A percentile compares a stretch with the other conserved stretches of the same genome.
These are phyloP conservation scores for Drosophila santomea DNA, from an alignment of 1,140 invertebrate species.

Conservation along the genomic window DNA sequence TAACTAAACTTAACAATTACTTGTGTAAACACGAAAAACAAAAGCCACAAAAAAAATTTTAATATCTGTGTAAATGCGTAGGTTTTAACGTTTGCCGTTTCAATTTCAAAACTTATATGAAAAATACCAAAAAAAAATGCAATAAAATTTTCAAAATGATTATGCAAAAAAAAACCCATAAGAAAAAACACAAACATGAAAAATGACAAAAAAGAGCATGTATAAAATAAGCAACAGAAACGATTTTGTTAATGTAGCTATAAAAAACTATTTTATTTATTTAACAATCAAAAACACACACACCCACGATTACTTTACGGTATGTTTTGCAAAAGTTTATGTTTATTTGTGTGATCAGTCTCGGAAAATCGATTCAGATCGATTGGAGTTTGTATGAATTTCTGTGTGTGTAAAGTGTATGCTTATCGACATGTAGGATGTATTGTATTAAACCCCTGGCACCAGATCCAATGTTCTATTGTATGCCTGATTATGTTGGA, in stretches of 20 bases:
- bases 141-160: slow-evolving; percentile 75
- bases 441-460: slow-evolving; percentile 42
- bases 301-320: slow-evolving; percentile 31
- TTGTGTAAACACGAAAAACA: slow-evolving; percentile 60
- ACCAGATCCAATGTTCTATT: slow-evolving; percentile 49
- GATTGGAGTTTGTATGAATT: slow-evolving; percentile 33
- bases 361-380: slow-evolving; percentile 19
- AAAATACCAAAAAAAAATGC: slow-evolving; percentile 64
- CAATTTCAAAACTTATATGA: slow-evolving; percentile 63
- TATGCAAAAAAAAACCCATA: slow-evolving; percentile 66
- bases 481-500: slow-evolving; percentile 72
- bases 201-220: slow-evolving; percentile 58
- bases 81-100: slow-evolving; percentile 80
- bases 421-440: slow-evolving; percentile 38
- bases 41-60: slow-evolving; percentile 50
- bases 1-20: slow-evolving; percentile 57
- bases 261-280: slow-evolving; percentile 60
- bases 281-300: slow-evolving; percentile 38
- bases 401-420: slow-evolving; percentile 58
- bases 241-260: slow-evolving; percentile 47
- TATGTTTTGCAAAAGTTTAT: slow-evolving; percentile 34
- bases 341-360: slow-evolving; percentile 30
- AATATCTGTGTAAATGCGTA: slow-evolving; percentile 72
- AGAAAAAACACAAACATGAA: slow-evolving; percentile 31
- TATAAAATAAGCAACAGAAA: slow-evolving; percentile 44